Percentiles rank a stretch among this genome's conserved stretches.
These are phyloP conservation scores for Drosophila mauritiana DNA, from an alignment of 1,140 invertebrate genomes.

Conservation along the genomic window DNA sequence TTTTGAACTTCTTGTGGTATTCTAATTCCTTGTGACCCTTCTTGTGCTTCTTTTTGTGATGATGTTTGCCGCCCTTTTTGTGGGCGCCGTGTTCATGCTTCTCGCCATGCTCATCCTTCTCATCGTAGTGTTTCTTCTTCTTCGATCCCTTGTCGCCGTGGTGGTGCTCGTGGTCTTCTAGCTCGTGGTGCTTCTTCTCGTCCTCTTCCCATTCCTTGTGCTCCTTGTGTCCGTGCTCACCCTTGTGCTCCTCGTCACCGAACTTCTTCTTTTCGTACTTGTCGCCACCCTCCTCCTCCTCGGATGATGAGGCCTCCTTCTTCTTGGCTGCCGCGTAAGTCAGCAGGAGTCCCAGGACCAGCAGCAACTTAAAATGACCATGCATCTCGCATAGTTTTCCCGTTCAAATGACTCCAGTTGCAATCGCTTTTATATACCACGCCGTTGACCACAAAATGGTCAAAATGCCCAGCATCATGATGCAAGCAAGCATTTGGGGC, in stretches of 20 bases:
- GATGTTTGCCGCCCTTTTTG: constrained; percentile 89
- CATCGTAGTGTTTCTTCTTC: constrained; percentile 88
- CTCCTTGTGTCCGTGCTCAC: constrained; percentile 87
- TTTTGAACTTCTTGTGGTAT: constrained; percentile 92
- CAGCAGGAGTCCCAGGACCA: constrained; percentile 69
- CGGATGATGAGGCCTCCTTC: constrained; percentile 69
- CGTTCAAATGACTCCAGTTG: constrained; percentile 26
- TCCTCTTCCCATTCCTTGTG: constrained; percentile 81
- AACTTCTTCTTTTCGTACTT: constrained; percentile 85
- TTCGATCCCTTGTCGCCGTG: constrained; percentile 87
- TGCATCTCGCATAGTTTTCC: constrained; percentile 51
- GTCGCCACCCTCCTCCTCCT: constrained; percentile 85
- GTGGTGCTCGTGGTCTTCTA: constrained; percentile 87
- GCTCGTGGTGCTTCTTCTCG: constrained; percentile 89
- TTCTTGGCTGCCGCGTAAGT: constrained; percentile 69
- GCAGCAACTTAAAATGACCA: constrained; percentile 61
- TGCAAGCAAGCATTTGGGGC: constrained; percentile 48
- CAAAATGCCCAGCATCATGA: constrained; percentile 31
- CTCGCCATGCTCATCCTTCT: constrained; percentile 87
- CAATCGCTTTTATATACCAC: constrained; percentile 56
- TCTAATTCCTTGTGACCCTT: constrained; percentile 90
- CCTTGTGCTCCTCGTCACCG: constrained; percentile 86
- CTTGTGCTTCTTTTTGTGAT: constrained; percentile 88
- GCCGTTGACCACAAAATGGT: constrained; percentile 50
- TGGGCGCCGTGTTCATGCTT: constrained; percentile 87